Conservation (phyloP, 2,888 invertebrate genomes). For the Tipula helvola region DNA sequence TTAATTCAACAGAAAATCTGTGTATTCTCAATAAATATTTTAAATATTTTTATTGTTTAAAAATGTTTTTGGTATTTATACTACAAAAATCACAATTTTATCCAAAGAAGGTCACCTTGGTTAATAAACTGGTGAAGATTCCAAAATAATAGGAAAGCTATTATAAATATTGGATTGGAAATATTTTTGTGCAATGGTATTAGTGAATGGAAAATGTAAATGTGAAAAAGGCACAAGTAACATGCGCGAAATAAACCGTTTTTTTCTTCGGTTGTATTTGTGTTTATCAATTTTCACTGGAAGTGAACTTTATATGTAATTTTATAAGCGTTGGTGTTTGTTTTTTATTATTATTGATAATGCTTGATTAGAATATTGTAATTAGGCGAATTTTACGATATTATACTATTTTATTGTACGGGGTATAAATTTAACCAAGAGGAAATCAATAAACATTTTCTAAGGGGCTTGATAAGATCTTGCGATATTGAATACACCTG, state of each 20-base stretch:
- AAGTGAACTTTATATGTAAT: neutral
- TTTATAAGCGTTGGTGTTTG: neutral
- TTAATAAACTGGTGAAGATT: neutral
- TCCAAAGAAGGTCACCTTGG: neutral
- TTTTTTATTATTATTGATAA: neutral
- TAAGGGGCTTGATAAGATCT: neutral
- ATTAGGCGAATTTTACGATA: neutral
- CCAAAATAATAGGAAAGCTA: neutral
- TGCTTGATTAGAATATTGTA: neutral
- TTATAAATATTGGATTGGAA: neutral
- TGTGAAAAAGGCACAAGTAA: neutral
- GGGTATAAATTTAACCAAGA: neutral
- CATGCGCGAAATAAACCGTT: neutral
- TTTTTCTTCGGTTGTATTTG: neutral
- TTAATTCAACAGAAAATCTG: neutral
- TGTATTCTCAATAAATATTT: neutral
- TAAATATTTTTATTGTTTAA: neutral
- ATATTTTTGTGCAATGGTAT: neutral
- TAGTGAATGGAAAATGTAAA: neutral
- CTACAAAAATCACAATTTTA: neutral
- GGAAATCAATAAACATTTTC: neutral
- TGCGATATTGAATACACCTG: neutral
- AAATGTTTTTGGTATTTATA: neutral
- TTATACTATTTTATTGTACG: neutral
- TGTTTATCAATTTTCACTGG: slow-evolving; percentile 4